These are phyloP conservation scores for Pammene fasciana DNA, from an alignment of 2,888 invertebrate species.

Conservation along the genomic window DNA sequence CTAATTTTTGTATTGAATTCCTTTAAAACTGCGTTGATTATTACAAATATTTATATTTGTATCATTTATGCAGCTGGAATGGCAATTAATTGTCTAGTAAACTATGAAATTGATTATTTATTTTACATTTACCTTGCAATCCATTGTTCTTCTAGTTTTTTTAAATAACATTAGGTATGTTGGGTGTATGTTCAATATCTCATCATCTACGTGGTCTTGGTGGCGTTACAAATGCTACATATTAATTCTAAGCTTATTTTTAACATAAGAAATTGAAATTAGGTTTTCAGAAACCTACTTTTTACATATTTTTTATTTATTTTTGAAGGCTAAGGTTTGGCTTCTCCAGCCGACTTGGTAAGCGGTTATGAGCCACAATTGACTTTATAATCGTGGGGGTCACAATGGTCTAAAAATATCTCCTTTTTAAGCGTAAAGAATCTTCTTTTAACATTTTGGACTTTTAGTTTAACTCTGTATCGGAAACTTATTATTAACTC, in stretches of 20 bases:
- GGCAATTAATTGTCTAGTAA: not conserved
- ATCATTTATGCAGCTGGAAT: not conserved
- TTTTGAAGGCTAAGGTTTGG: conserved; percentile 39
- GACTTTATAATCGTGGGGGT: conserved; percentile 26
- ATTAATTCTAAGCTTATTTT: conserved; percentile 24
- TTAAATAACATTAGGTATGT: not conserved
- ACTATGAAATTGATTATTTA: not conserved
- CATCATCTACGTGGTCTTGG: conserved; percentile 53
- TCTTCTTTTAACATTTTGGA: too few species aligned
- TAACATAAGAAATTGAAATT: conserved; percentile 22
- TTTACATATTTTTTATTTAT: conserved; percentile 41
- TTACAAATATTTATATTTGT: not conserved
- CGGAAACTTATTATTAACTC: too few species aligned
- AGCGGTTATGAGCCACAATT: conserved; percentile 29
- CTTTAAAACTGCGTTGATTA: not conserved
- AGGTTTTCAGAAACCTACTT: conserved; percentile 23
- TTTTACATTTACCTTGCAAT: conserved; percentile 2
- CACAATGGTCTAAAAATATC: conserved; percentile 33
- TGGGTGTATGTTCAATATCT: conserved; percentile 43
- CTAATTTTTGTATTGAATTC: not conserved
- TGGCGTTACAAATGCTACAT: conserved; percentile 63
- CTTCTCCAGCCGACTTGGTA: conserved; percentile 28
- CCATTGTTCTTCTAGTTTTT: conserved; percentile 28
- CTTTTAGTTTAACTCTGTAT: too few species aligned
- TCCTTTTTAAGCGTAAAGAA: not conserved